Percentiles rank a stretch among this genome's conserved stretches.
Evolutionary conservation across 2,113 vertebrate genomes (phyloP).

Genomic region (Suncus etruscus): DNA sequence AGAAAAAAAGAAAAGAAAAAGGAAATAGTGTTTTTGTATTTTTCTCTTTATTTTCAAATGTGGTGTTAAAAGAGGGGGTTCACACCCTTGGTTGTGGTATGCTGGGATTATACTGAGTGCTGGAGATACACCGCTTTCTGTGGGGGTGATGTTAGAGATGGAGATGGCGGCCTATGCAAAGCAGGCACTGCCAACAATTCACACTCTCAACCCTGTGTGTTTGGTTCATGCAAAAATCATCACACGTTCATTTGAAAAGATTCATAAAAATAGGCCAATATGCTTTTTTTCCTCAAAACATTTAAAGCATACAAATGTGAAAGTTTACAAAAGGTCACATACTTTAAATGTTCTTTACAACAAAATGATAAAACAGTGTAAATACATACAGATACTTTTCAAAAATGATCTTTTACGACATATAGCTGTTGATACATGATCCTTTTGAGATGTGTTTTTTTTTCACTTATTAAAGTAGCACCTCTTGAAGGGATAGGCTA

Average conservation of each 20-base stretch:
- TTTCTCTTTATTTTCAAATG: no score
- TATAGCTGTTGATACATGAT: not conserved
- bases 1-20: no score
- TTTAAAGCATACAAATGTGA: not conserved
- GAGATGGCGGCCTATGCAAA: no score
- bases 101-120: no score
- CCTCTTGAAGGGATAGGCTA: not conserved
- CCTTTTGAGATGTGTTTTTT: conserved; percentile 33
- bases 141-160: no score
- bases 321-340: not conserved
- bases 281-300: not conserved
- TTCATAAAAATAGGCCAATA: not conserved
- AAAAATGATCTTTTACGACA: no score
- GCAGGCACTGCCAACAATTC: no score
- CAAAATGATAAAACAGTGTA: not conserved
- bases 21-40: no score
- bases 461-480: conserved; percentile 16
- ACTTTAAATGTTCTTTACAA: not conserved
- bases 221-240: not conserved
- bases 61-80: no score
- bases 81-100: no score
- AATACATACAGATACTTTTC: not conserved
- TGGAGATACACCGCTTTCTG: no score
- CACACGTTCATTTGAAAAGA: conserved; percentile 12
- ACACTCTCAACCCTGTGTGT: no score